A percentile compares a stretch with the other conserved stretches of the same genome.
Conservation (phyloP, 1,140 invertebrate species). For the Rhopalosiphum maidis region DNA sequence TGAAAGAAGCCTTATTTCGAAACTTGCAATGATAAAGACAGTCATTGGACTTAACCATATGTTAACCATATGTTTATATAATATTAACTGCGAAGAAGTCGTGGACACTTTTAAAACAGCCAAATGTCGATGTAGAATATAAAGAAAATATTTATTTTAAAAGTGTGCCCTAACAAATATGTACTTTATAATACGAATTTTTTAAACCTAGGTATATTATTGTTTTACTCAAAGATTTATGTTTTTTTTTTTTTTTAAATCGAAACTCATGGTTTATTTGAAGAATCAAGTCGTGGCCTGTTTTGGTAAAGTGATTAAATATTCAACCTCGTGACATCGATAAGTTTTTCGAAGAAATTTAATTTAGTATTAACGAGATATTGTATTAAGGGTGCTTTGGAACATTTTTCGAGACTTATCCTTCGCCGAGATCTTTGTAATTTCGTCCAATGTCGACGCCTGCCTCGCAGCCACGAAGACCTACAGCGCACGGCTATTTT, state of each 20-base stretch:
- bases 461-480: not conserved
- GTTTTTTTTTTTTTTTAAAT: not conserved
- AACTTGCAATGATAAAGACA: not conserved
- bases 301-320: not conserved
- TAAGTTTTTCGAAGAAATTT: not conserved
- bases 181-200: not conserved
- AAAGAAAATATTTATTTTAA: not conserved
- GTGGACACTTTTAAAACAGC: not conserved
- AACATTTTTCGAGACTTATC: not conserved
- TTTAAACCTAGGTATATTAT: not conserved
- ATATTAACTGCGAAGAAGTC: not conserved
- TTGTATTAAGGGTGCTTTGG: not conserved
- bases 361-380: not conserved
- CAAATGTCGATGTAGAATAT: not conserved
- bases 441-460: not conserved
- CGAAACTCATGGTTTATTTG: not conserved
- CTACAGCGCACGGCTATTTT: not conserved
- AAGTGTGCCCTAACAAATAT: not conserved
- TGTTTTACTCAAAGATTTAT: not conserved
- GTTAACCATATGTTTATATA: not conserved
- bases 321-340: not conserved
- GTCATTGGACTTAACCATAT: not conserved
- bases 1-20: not conserved
- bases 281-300: not conserved
- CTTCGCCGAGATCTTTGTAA: not conserved